These are phyloP conservation scores for Scyliorhinus canicula DNA, from an alignment of 2,797 vertebrate species.

Conservation along the genomic window DNA sequence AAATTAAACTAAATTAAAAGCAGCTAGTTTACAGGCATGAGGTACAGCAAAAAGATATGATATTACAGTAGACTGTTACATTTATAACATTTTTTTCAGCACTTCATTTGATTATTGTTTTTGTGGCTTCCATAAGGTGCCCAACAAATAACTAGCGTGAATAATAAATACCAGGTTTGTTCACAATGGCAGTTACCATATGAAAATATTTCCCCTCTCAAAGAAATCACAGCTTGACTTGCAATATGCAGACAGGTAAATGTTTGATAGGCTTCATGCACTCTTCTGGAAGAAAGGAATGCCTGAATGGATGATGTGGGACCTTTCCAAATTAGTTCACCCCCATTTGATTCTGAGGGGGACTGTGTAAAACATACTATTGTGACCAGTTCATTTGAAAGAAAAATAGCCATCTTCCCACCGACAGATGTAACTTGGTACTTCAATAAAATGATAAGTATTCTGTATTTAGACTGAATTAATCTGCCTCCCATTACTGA, in stretches of 20 bases:
- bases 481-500: slow-evolving; percentile 48
- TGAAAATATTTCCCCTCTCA: slow-evolving; percentile 64
- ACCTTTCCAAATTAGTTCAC: background rate
- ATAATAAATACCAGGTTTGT: slow-evolving; percentile 40
- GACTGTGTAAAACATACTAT: background rate
- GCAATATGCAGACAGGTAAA: slow-evolving; percentile 47
- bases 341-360: background rate
- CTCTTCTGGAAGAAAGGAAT: slow-evolving; percentile 18
- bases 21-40: slow-evolving; percentile 96
- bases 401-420: slow-evolving; percentile 8
- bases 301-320: background rate
- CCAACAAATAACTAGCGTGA: slow-evolving; percentile 59
- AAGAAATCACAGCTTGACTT: slow-evolving; percentile 74
- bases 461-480: slow-evolving; percentile 32
- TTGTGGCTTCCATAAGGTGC: slow-evolving; percentile 61
- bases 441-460: slow-evolving; percentile 13
- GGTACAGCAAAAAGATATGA: slow-evolving; percentile 86
- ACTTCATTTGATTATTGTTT: slow-evolving; percentile 63
- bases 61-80: slow-evolving; percentile 74
- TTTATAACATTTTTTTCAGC: slow-evolving; percentile 59
- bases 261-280: slow-evolving; percentile 17
- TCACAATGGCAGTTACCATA: slow-evolving; percentile 64
- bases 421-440: background rate
- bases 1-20: slow-evolving; percentile 78
- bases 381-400: slow-evolving; percentile 12